Evolutionary conservation across 2,888 invertebrate species (phyloP), one percentile per base, ranked within the genome.

Genomic region (Hirtodrosophila histrioides): DNA sequence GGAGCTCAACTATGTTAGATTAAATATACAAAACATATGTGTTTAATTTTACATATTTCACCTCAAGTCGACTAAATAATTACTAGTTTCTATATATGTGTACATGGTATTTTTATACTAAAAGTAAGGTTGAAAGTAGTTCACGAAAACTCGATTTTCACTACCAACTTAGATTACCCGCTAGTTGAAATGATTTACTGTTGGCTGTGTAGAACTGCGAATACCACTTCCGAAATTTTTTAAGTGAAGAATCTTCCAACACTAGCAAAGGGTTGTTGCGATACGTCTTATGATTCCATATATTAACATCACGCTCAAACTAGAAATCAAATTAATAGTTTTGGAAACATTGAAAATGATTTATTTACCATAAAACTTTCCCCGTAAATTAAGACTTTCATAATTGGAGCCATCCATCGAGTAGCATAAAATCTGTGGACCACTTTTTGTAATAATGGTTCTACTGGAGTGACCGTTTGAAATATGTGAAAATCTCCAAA

Each of bases 231-330:
- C 97, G 93, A 89, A 95, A 97, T 0, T 93, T 92, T n/a, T 94
- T 93, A 1, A 98, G 94, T 0, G 94, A 92, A 5, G 93, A 93
- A 89, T 98, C 98, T 56, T 96, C 95, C 68, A 94, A 94, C 0
- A 96, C 95, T 63, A 97, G 93, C 0, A 95, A 87, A 0, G 97
- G 97, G 0, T 94, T 94, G 35, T 93, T 93, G 0, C 94, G 92
- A 89, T 94, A 97, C 8, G 93, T 93, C 88, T 98, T 98, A 91
- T 95, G 95, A 90, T 97, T 97, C 98, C 98, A 98, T 4, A 98
- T 94, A 68, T 93, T 93, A 0, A 97, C 94, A 89, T 98, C 98
- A 0, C 97, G 93, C 89, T 96, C 95, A 81, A 97, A 94, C 96
- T 97, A 17, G 92, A 8, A 92, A 92, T 17, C 5, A 24, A n/a